These are phyloP conservation scores for Tethea ocularis DNA, from an alignment of 2,888 invertebrate genomes.

Conservation along the genomic window DNA sequence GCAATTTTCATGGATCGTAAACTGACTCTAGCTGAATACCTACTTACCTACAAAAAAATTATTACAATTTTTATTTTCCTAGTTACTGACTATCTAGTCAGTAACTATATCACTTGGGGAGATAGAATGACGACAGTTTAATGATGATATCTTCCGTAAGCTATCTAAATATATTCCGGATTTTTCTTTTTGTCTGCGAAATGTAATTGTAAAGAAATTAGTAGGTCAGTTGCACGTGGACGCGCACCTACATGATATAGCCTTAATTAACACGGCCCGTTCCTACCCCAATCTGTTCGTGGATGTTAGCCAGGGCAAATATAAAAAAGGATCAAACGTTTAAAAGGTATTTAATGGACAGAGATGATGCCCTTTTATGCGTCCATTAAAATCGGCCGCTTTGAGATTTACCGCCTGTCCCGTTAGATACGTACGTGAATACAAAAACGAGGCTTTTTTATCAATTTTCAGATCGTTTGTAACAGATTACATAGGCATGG, in stretches of 20 bases:
- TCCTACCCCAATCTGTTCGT: conserved; percentile 64
- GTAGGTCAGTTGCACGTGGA: conserved; percentile 29
- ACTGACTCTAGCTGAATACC: background rate
- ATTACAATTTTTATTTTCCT: no score
- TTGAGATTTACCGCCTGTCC: conserved; percentile 71
- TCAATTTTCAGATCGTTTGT: conserved; percentile 69
- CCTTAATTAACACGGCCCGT: conserved; percentile 69
- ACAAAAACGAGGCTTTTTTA: conserved; percentile 64
- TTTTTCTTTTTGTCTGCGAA: no score
- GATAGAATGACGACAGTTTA: no score
- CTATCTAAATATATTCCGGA: no score
- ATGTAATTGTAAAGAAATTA: conserved; percentile 15
- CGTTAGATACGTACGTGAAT: conserved; percentile 64
- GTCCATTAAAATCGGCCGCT: conserved; percentile 79
- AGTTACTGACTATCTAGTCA: background rate
- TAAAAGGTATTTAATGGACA: conserved; percentile 83
- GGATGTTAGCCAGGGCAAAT: conserved; percentile 75
- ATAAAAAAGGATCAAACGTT: conserved; percentile 83
- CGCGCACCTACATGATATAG: conserved; percentile 38
- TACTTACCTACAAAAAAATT: no score
- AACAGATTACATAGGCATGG: conserved; percentile 53
- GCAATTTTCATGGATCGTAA: conserved; percentile 7
- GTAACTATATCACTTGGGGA: no score
- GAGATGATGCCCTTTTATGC: conserved; percentile 78
- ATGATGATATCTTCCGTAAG: no score